A percentile compares a stretch with the other conserved stretches of the same genome.
phyloP scores from a whole-genome alignment of 1,140 invertebrate genomes.

The Pseudomyrmex pallidus region DNA sequence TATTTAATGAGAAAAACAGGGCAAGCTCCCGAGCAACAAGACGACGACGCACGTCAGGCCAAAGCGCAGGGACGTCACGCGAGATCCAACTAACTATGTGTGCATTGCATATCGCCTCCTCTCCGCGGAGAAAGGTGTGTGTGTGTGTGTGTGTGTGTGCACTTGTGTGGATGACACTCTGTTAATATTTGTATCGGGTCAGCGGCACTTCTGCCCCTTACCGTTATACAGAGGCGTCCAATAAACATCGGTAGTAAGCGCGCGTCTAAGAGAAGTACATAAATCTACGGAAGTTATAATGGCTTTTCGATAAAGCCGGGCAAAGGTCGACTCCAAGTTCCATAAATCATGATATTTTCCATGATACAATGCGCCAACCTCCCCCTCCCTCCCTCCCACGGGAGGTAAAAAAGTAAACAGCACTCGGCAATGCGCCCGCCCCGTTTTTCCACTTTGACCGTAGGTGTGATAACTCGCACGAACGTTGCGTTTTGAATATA shows the following conservation, averaged over 20 bases:
- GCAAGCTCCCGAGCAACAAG: neutral
- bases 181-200: constrained; percentile 52
- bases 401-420: constrained; percentile 50
- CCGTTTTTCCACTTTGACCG: constrained; percentile 37
- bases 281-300: constrained; percentile 61
- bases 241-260: constrained; percentile 48
- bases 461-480: constrained; percentile 49
- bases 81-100: neutral
- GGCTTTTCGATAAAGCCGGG: constrained; percentile 64
- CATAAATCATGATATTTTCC: constrained; percentile 59
- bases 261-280: constrained; percentile 54
- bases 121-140: too few species aligned
- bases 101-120: too few species aligned
- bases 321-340: constrained; percentile 49
- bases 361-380: constrained; percentile 34
- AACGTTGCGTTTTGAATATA: constrained; percentile 52
- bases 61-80: constrained; percentile 13
- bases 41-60: neutral
- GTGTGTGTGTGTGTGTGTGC: too few species aligned
- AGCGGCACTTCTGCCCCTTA: constrained; percentile 11
- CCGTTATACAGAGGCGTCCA: constrained; percentile 3
- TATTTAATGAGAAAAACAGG: constrained; percentile 36
- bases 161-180: constrained; percentile 22
- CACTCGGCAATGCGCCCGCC: constrained; percentile 37
- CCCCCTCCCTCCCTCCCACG: neutral